Evolutionary conservation across 2,113 vertebrate genomes (phyloP), one percentile per base, ranked within the genome.

Genomic region (Uria lomvia): DNA sequence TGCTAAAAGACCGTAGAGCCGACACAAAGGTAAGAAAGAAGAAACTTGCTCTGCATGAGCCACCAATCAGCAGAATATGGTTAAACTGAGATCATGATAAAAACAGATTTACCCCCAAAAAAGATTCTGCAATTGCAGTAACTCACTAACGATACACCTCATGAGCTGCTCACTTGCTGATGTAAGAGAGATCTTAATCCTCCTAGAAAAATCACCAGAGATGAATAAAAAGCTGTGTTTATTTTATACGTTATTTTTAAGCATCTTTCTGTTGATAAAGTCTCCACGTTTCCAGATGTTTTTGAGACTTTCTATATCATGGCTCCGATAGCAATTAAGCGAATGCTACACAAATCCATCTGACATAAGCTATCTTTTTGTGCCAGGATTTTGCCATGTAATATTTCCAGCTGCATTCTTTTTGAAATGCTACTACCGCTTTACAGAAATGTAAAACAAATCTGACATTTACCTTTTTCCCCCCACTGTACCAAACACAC

Each of bases 401-500:
- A 15, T 74, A 75, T 62, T 95, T 94, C 72, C 85, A 91, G 76
- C 60, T 91, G 53, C 53, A n/a, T 85, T 75, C 75, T 75, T 76
- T 79, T 45, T 45, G 49, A 96, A 91, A 72, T 65, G 95, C 92
- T 94, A 93, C 65, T 68, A 87, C 88, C 8, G 19, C 86, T 86
- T 79, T 76, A 74, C 43, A 79, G 55, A 91, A 90, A 82, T 12
- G 59, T 90, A 95, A 97, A 97, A 88, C 96, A 92, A 95, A 96
- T 82, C 79, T 89, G 81, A 40, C 94, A 67, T 84, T 87, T 45
- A 94, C 91, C 92, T 97, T 94, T 86, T 86, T 34, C 21, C 5
- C 10, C 47, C 24, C 38, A 36, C 59, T 50, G 68, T 86, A 96
- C 59, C 86, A 88, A 97, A 92, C 81, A 56, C 40, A 92, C 45